A percentile compares a stretch with the other conserved stretches of the same genome.
phyloP scores from a whole-genome alignment of 30 jellyfish, hydroid and myxozoan genomes.

The Mastigias papua region DNA sequence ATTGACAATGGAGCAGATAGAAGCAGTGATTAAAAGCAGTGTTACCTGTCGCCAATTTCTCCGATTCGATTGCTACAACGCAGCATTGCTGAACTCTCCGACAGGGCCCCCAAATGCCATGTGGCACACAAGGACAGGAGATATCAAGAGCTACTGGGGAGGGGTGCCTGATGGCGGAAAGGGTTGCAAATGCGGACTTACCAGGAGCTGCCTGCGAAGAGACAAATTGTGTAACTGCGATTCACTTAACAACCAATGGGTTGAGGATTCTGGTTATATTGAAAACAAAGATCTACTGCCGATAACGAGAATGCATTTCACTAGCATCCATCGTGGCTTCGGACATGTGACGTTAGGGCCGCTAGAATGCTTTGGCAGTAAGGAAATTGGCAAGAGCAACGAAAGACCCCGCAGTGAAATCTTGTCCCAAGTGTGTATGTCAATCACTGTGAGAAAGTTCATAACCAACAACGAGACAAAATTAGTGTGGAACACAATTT shows the following conservation, averaged over 20 bases:
- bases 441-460: slow-evolving; percentile 32
- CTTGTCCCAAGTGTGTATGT: slow-evolving; percentile 77
- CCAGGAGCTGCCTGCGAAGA: slow-evolving; percentile 70
- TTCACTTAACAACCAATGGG: slow-evolving; percentile 82
- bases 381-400: slow-evolving; percentile 25
- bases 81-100: slow-evolving; percentile 82
- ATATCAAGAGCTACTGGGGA: slow-evolving; percentile 86
- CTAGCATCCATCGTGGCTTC: slow-evolving; percentile 69
- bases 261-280: slow-evolving; percentile 80
- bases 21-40: slow-evolving; percentile 81
- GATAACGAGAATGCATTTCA: slow-evolving; percentile 74
- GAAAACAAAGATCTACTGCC: slow-evolving; percentile 85
- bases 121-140: slow-evolving; percentile 83
- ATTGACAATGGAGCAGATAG: slow-evolving; percentile 67
- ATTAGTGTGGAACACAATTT: slow-evolving; percentile 62
- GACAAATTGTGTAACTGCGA: slow-evolving; percentile 92
- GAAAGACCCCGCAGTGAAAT: slow-evolving; percentile 64
- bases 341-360: slow-evolving; percentile 87
- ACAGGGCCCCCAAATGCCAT: slow-evolving; percentile 83
- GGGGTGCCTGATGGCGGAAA: slow-evolving; percentile 86
- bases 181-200: slow-evolving; percentile 93
- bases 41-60: slow-evolving; percentile 75
- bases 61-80: slow-evolving; percentile 79
- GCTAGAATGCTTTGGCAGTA: slow-evolving; percentile 87
- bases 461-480: slow-evolving; percentile 76